Conservation (phyloP, 53 echinoderm and acorn worm genomes). For the Patiria pectinifera region DNA sequence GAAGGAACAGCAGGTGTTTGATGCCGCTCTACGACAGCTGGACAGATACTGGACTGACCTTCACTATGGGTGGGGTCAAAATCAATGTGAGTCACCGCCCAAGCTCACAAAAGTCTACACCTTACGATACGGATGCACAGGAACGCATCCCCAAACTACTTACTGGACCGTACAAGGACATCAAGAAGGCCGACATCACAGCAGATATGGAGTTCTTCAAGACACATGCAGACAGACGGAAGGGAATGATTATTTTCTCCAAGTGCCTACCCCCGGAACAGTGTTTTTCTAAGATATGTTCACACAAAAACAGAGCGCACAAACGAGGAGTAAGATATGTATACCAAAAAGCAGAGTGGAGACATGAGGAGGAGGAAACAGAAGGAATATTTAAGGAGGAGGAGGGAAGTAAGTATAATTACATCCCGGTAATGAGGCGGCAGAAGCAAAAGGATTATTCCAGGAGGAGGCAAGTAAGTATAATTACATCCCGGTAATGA, state of each 20-base stretch:
- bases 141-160: not conserved
- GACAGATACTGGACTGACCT: conserved; percentile 11
- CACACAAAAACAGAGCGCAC: too few species aligned
- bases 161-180: not conserved
- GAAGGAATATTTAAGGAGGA: too few species aligned
- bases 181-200: not conserved
- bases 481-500: too few species aligned
- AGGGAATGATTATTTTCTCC: conserved; percentile 12
- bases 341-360: too few species aligned
- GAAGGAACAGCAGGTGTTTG: conserved; percentile 8
- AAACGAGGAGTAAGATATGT: too few species aligned
- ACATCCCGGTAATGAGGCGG: too few species aligned
- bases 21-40: not conserved
- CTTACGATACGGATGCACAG: not conserved
- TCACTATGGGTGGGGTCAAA: not conserved
- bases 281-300: too few species aligned
- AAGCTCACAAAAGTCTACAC: not conserved
- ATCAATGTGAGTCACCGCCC: not conserved
- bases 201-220: conserved; percentile 24
- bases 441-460: too few species aligned
- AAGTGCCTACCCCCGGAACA: conserved; percentile 43
- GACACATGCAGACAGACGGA: not conserved
- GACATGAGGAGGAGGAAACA: too few species aligned
- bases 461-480: too few species aligned
- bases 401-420: too few species aligned